Percentiles rank a stretch among this genome's conserved stretches.
phyloP scores from a whole-genome alignment of 2,113 vertebrate species.

The Rafetus swinhoei region DNA sequence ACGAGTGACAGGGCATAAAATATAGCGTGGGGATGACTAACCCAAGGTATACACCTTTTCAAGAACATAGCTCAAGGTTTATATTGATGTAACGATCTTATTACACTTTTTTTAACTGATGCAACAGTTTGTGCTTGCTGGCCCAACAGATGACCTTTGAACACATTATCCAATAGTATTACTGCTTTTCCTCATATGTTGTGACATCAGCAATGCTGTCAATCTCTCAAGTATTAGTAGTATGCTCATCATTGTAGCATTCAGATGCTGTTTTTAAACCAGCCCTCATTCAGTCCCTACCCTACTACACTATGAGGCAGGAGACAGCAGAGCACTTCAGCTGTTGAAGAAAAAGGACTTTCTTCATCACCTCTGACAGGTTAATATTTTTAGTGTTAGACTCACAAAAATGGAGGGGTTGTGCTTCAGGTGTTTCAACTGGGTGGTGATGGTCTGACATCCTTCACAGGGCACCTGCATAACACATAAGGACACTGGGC shows the following conservation, averaged over 20 bases:
- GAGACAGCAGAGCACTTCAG: neutral
- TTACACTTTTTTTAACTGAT: fast-evolving
- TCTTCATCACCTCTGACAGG: neutral
- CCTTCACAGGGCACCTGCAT: neutral
- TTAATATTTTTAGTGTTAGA: neutral
- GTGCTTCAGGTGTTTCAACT: neutral
- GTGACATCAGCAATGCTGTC: neutral
- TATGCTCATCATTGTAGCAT: fast-evolving
- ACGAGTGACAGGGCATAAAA: neutral
- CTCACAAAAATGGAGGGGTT: neutral
- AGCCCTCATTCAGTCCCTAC: neutral
- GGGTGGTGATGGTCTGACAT: constrained; percentile 23
- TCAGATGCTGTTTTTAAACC: neutral
- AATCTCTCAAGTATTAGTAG: neutral
- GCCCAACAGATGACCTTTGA: neutral
- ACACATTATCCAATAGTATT: neutral
- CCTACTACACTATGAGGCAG: neutral
- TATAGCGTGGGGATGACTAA: neutral
- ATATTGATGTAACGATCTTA: neutral
- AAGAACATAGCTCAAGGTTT: neutral
- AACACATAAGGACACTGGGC: neutral
- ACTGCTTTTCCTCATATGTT: neutral
- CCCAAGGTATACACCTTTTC: neutral
- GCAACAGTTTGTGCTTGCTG: neutral
- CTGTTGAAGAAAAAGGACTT: neutral